phyloP scores from a whole-genome alignment of 2,888 invertebrate species.

The Ennomos fuscantarius region DNA sequence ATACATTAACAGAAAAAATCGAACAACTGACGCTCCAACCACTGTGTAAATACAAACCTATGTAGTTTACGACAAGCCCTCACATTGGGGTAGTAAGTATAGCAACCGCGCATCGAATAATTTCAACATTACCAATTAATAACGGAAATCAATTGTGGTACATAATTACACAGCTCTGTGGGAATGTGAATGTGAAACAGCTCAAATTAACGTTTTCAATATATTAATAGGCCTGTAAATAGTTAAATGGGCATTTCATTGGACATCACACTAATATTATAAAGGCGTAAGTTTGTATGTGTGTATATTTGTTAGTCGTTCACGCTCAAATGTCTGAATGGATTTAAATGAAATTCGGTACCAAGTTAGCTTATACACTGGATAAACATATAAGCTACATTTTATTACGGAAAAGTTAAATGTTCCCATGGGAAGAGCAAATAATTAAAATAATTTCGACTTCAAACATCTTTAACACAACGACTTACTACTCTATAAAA shows the following conservation, averaged over 20 bases:
- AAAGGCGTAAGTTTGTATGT: no score
- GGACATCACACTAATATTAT: no score
- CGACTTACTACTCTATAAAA: no score
- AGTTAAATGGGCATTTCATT: conserved; percentile 57
- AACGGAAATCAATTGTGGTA: conserved; percentile 75
- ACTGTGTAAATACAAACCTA: conserved; percentile 71
- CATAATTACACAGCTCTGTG: conserved; percentile 62
- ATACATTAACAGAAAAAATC: conserved; percentile 81
- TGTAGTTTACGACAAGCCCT: conserved; percentile 49
- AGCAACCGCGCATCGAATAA: conserved; percentile 59
- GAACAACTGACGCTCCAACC: conserved; percentile 74
- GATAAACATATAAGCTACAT: no score
- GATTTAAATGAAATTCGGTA: no score
- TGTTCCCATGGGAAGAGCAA: no score
- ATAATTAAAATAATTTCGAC: no score
- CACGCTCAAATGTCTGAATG: no score
- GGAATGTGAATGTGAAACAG: conserved; percentile 48
- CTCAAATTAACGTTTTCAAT: conserved; percentile 41
- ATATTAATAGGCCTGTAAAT: conserved; percentile 55
- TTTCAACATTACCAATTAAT: conserved; percentile 64
- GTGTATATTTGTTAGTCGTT: no score
- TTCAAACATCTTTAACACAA: no score
- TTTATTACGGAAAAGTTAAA: no score
- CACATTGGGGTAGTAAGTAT: conserved; percentile 36
- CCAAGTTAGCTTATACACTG: no score